phyloP scores from a whole-genome alignment of 2,797 vertebrate genomes.

The Alauda arvensis region DNA sequence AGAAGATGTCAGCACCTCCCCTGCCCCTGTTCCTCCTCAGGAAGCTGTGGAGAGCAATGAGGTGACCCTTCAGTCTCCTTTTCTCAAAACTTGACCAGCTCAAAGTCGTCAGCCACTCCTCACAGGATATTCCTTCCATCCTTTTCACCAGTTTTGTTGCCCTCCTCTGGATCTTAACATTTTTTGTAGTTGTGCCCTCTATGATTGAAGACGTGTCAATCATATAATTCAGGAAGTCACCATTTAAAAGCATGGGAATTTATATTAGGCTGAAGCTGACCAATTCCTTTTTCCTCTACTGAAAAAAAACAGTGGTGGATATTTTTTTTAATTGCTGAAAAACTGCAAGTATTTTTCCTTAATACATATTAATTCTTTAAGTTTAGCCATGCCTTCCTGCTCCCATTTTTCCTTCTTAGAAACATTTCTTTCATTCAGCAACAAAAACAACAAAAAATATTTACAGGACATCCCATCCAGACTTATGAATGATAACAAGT shows the following conservation, averaged over 20 bases:
- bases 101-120: background rate
- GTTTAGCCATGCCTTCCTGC: background rate
- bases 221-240: background rate
- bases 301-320: background rate
- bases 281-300: background rate
- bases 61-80: background rate
- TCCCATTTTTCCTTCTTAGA: background rate
- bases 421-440: background rate
- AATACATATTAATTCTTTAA: background rate
- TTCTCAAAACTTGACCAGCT: background rate
- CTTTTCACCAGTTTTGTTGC: background rate
- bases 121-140: background rate
- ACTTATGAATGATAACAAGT: background rate
- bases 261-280: background rate
- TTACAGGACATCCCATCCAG: background rate
- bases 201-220: background rate
- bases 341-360: background rate
- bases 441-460: background rate
- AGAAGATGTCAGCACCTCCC: background rate
- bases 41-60: background rate
- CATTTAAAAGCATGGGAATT: background rate
- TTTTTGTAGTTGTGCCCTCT: background rate
- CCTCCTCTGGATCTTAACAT: background rate
- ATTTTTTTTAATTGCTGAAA: background rate
- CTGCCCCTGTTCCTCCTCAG: background rate